These are phyloP conservation scores for Austrolebias charrua DNA, from an alignment of 2,797 vertebrate species.

Conservation along the genomic window DNA sequence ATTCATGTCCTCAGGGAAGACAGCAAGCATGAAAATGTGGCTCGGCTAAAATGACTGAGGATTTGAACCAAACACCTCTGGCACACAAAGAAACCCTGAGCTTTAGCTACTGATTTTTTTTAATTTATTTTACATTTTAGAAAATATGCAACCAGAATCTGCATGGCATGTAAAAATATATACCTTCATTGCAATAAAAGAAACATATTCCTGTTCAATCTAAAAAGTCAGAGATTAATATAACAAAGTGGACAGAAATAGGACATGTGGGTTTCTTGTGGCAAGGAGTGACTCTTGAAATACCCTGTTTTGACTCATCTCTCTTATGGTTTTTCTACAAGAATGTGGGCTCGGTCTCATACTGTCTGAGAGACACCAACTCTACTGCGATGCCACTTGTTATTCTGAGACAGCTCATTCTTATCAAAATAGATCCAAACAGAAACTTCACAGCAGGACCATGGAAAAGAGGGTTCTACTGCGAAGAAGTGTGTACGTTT, in stretches of 20 bases:
- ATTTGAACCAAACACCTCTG: conserved; percentile 53
- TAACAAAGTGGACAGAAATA: not conserved
- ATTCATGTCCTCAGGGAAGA: conserved; percentile 42
- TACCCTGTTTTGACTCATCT: conserved; percentile 13
- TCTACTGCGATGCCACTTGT: conserved; percentile 51
- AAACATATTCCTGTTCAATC: not conserved
- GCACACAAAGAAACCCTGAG: conserved; percentile 37
- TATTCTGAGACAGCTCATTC: conserved; percentile 42
- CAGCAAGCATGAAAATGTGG: conserved; percentile 49
- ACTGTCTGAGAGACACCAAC: conserved; percentile 13
- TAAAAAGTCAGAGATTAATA: not conserved
- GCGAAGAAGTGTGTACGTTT: conserved; percentile 28
- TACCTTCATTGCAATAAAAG: not conserved
- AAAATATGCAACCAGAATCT: conserved; percentile 25
- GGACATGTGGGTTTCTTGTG: not conserved
- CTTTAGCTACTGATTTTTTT: conserved; percentile 21
- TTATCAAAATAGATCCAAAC: conserved; percentile 53
- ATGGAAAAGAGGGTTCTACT: conserved; percentile 28
- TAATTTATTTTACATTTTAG: not conserved
- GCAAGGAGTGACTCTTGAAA: conserved; percentile 10
- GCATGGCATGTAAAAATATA: conserved; percentile 14
- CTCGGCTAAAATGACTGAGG: conserved; percentile 47
- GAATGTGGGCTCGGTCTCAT: conserved; percentile 35
- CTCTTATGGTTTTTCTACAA: conserved; percentile 39
- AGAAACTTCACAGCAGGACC: conserved; percentile 42